These are phyloP conservation scores for Ceyx melanurus DNA, from an alignment of 2,113 vertebrate species.

Conservation along the genomic window DNA sequence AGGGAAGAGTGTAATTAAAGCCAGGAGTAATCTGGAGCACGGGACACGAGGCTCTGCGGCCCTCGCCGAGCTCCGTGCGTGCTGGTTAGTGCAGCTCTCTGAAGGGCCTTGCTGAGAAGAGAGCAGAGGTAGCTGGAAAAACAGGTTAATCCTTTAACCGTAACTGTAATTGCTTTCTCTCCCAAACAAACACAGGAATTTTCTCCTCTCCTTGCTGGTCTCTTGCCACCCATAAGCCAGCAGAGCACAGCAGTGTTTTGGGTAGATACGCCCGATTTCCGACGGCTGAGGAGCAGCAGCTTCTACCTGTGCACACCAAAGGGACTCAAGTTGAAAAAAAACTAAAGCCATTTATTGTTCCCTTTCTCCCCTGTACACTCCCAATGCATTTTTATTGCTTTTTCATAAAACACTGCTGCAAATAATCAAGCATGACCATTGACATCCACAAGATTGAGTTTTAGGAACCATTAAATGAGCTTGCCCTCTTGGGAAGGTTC, in stretches of 20 bases:
- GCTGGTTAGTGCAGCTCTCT: background rate
- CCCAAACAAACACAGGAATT: slow-evolving; percentile 14
- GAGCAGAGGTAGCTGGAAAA: background rate
- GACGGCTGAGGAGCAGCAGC: slow-evolving; percentile 40
- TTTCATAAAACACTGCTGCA: slow-evolving; percentile 78
- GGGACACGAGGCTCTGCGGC: background rate
- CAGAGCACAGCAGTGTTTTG: slow-evolving; percentile 17
- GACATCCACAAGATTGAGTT: slow-evolving; percentile 84
- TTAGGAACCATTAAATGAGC: slow-evolving; percentile 85
- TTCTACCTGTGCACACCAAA: slow-evolving; percentile 19
- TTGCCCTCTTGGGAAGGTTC: slow-evolving; percentile 78
- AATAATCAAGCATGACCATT: slow-evolving; percentile 84
- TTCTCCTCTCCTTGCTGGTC: slow-evolving; percentile 38
- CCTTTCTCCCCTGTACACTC: slow-evolving; percentile 50
- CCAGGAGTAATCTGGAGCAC: background rate
- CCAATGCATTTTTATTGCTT: slow-evolving; percentile 74
- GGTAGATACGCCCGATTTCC: background rate
- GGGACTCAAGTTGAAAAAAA: slow-evolving; percentile 67
- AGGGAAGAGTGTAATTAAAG: background rate
- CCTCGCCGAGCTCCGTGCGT: background rate
- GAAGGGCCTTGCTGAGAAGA: background rate
- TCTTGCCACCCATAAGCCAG: slow-evolving; percentile 53
- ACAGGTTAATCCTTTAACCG: slow-evolving; percentile 43
- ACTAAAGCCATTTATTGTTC: slow-evolving; percentile 67
- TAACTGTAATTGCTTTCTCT: slow-evolving; percentile 51